phyloP scores from a whole-genome alignment of 2,888 invertebrate species.

The Clivina fossor region DNA sequence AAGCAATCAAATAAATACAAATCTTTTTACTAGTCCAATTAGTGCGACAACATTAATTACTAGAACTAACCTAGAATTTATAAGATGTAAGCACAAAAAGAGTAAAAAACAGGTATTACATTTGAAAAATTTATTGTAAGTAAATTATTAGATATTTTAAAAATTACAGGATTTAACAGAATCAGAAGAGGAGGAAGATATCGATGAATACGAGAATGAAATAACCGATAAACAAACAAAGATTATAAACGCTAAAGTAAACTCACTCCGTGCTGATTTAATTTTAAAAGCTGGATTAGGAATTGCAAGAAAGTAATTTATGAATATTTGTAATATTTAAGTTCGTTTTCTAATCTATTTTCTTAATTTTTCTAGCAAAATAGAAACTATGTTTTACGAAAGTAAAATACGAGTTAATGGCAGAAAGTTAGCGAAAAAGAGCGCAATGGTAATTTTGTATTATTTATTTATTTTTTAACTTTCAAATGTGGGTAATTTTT shows the following conservation, averaged over 20 bases:
- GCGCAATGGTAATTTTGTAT: constrained; percentile 58
- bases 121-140: not conserved
- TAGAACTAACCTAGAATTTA: constrained; percentile 22
- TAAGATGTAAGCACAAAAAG: constrained; percentile 23
- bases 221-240: constrained; percentile 61
- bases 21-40: not conserved
- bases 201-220: constrained; percentile 54
- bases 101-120: constrained; percentile 23
- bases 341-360: constrained; percentile 18
- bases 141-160: not conserved
- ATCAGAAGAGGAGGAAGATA: constrained; percentile 57
- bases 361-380: constrained; percentile 63
- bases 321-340: not conserved
- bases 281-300: constrained; percentile 70
- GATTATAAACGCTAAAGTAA: constrained; percentile 63
- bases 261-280: constrained; percentile 70
- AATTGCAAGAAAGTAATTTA: constrained; percentile 74
- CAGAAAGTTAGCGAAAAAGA: constrained; percentile 74
- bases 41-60: not conserved
- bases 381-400: constrained; percentile 78
- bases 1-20: constrained; percentile 1
- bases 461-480: too few species aligned
- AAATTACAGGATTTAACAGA: constrained; percentile 48
- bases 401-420: constrained; percentile 81
- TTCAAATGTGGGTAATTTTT: too few species aligned